Evolutionary conservation across 92 coral and sea anemone species (phyloP), one percentile per base, ranked within the genome.

Genomic region (Epizoanthus stellaris): DNA sequence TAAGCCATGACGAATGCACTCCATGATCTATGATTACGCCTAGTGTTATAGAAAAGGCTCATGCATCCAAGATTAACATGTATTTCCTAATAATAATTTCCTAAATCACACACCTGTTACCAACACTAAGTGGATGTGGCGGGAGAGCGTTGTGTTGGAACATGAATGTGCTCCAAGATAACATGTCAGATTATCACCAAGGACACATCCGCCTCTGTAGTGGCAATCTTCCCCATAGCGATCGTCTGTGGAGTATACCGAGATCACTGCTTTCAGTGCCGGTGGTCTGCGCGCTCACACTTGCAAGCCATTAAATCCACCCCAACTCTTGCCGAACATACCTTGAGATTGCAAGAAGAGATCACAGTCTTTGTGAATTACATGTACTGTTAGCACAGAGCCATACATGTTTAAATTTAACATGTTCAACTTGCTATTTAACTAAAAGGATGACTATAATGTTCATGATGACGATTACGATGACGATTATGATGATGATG

Each of bases 321-420:
- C 98, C 98, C 98, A 94, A 66, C 98, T 94, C 49, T 94, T 94
- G n/a, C 98, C 98, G 54, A 84, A 75, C 98, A 94, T 94, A 20
- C 95, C 95, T 94, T 63, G 13, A 25, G 23, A 67, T 20, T 10
- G 21, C 39, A 49, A 6, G 54, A 49, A 7, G 11, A 49, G 8
- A 49, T 49, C 54, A 49, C 54, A 49, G 53, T 47, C 34, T 47
- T 47, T 2, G 9, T 6, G 53, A 47, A 10, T 47, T n/a, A n/a
- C n/a, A n/a, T n/a, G n/a, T 47, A 11, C 11, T 47, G 53, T 47
- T 47, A 47, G 53, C 53, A 47, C 53, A 47, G 9, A 47, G 1
- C 53, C 53, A 6, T 6, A 7, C 53, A 47, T 47, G 11, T 0
- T 6, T 47, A 45, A 2, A 45, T 45, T 45, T 45, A 9, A 45